Evolutionary conservation across 2,888 invertebrate genomes (phyloP).

Genomic region (Drosophila demipolita): DNA sequence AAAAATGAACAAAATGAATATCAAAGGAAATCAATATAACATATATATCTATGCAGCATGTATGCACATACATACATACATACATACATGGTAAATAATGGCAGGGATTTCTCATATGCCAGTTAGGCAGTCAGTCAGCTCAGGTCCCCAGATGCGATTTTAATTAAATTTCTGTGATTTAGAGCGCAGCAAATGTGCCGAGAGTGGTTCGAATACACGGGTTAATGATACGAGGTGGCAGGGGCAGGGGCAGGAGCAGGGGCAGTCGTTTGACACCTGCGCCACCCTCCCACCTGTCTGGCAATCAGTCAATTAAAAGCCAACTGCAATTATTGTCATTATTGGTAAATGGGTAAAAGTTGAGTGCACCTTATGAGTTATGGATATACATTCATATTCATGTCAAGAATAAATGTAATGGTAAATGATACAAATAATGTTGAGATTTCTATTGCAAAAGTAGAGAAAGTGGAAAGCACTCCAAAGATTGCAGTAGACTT

Average conservation of each 20-base stretch:
- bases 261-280: slow-evolving; percentile 56
- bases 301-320: slow-evolving; percentile 78
- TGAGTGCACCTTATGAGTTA: slow-evolving; percentile 51
- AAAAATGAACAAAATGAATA: slow-evolving; percentile 36
- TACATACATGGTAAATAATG: not conserved
- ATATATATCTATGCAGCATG: not conserved
- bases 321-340: slow-evolving; percentile 62
- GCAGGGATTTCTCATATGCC: slow-evolving; percentile 5
- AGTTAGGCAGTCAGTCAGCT: slow-evolving; percentile 29
- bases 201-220: slow-evolving; percentile 18
- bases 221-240: not conserved
- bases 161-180: slow-evolving; percentile 78
- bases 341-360: slow-evolving; percentile 59
- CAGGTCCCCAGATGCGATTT: slow-evolving; percentile 56
- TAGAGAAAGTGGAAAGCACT: slow-evolving; percentile 27
- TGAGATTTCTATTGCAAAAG: not conserved
- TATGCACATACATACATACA: not conserved
- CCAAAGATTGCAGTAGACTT: slow-evolving; percentile 16
- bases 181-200: slow-evolving; percentile 64
- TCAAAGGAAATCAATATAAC: slow-evolving; percentile 39
- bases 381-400: slow-evolving; percentile 7
- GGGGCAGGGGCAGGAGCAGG: not conserved
- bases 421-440: slow-evolving; percentile 21
- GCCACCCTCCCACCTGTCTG: slow-evolving; percentile 27
- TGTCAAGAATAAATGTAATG: not conserved